Base-by-base conservation (phyloP, 2,888 invertebrate genomes). In the Scaptomyza tumidula region DNA sequence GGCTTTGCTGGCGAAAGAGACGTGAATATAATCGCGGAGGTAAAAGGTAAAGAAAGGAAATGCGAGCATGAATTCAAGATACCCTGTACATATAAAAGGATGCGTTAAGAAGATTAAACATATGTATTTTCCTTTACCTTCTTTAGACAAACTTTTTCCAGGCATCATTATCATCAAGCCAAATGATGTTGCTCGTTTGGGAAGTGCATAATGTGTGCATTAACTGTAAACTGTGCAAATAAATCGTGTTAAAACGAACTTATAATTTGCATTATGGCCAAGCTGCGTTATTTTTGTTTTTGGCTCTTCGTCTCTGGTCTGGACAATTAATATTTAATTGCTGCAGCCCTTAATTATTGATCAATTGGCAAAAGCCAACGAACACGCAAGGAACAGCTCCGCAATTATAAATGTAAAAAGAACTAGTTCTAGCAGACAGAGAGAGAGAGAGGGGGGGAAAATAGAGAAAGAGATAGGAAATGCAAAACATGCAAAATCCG, bases 211-310 rank as follows among this genome's bases (percentile, higher is more conserved):
- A 52, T 39, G 64, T 61, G 65, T 54, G 57, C 66, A 71, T 78
- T 76, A 76, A 85, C 65, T 53, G 76, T 48, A 64, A 85, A 75
- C 14, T 73, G 66, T 65, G 73, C 54, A 79, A 75, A 82, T 81
- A 78, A 83, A 88, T 85, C 86, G 86, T 75, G 78, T 88, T 75
- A 80, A 86, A 82, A 82, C 60, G 75, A 88, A 83, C 78, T 83
- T 77, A 83, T 83, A 77, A 84, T 88, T 75, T 74, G 62, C 78
- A 70, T 77, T 78, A 74, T 63, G 65, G 44, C 24, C 45, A 39
- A 24, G 14, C 39, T 9, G 9, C 35, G 33, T 33, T 33, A 33
- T 33, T 33, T 39, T 19, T n/a, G n/a, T 19, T 41, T n/a, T 29
- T 14, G 3, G 13, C 13, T 14, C 9, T 14, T 11, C 24, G 11